Percentiles rank a stretch among this genome's conserved stretches.
Conservation (phyloP, 2,888 invertebrate species). For the Drosophila mayaguana region DNA sequence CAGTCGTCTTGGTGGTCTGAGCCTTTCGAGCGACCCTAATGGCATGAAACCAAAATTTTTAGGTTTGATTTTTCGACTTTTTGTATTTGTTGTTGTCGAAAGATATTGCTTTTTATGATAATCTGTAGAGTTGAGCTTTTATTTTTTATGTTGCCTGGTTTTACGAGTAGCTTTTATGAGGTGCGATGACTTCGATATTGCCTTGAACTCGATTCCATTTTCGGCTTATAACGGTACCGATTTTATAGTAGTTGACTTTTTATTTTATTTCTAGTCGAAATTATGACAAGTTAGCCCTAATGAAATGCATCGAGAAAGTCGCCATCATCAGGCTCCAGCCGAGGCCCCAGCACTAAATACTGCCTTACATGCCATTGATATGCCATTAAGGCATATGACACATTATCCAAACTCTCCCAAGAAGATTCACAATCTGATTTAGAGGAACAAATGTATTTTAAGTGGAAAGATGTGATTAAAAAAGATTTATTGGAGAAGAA, state of each 20-base stretch:
- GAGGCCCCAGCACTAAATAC: neutral
- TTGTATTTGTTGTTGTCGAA: neutral
- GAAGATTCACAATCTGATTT: too few relatives aligned
- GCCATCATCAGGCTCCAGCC: neutral
- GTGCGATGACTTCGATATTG: constrained; percentile 80
- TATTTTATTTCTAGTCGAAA: constrained; percentile 42
- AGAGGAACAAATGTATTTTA: too few relatives aligned
- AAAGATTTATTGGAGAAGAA: too few relatives aligned
- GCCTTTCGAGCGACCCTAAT: neutral
- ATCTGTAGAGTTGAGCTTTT: constrained; percentile 62
- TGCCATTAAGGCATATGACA: constrained; percentile 4
- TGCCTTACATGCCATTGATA: constrained; percentile 10
- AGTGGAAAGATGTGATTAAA: too few relatives aligned
- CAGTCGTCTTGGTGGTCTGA: constrained; percentile 61
- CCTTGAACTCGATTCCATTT: constrained; percentile 71
- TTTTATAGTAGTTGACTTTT: constrained; percentile 49
- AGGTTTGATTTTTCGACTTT: neutral
- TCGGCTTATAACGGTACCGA: constrained; percentile 68
- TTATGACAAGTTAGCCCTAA: constrained; percentile 56
- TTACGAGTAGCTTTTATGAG: constrained; percentile 73
- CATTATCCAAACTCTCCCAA: neutral
- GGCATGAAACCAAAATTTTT: neutral
- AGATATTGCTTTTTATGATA: constrained; percentile 65
- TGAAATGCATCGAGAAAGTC: constrained; percentile 61
- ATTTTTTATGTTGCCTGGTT: constrained; percentile 64